Evolutionary conservation across 92 coral and sea anemone species (phyloP).

Genomic region (Nematostella vectensis): DNA sequence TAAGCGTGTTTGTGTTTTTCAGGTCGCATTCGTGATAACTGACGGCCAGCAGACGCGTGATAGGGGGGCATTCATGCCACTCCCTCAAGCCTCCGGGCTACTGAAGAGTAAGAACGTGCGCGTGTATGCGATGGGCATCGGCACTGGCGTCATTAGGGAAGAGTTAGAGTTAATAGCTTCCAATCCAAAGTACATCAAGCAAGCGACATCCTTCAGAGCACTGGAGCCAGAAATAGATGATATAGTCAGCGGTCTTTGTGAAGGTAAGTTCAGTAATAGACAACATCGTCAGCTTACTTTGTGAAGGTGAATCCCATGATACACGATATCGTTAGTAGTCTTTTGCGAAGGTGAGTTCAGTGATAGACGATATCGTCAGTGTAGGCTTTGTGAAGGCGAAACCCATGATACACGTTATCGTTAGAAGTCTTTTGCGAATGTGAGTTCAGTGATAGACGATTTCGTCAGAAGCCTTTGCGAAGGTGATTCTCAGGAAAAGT

Average conservation of each 20-base stretch:
- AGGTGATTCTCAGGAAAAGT: no score
- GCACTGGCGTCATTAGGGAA: neutral
- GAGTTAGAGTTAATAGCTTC: slow-evolving; percentile 13
- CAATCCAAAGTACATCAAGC: slow-evolving; percentile 1
- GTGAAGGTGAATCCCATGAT: no score
- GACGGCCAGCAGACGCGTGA: slow-evolving; percentile 24
- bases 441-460: no score
- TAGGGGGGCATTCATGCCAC: slow-evolving; percentile 15
- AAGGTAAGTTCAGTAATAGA: no score
- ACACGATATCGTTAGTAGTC: no score
- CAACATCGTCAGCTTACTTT: no score
- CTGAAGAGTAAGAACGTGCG: slow-evolving; percentile 19
- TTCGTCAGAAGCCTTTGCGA: no score
- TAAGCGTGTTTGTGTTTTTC: neutral
- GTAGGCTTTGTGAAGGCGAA: no score
- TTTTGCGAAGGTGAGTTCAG: no score
- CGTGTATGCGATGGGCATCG: slow-evolving; percentile 42
- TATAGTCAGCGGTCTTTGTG: slow-evolving; percentile 16
- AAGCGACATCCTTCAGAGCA: neutral
- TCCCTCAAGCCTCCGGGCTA: slow-evolving; percentile 27
- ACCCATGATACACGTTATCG: no score
- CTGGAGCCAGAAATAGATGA: slow-evolving; percentile 3
- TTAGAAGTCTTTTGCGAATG: no score
- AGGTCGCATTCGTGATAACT: slow-evolving; percentile 25
- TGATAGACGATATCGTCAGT: no score